Conservation (phyloP, 2,113 vertebrate genomes). For the Campylomormyrus numenius region DNA sequence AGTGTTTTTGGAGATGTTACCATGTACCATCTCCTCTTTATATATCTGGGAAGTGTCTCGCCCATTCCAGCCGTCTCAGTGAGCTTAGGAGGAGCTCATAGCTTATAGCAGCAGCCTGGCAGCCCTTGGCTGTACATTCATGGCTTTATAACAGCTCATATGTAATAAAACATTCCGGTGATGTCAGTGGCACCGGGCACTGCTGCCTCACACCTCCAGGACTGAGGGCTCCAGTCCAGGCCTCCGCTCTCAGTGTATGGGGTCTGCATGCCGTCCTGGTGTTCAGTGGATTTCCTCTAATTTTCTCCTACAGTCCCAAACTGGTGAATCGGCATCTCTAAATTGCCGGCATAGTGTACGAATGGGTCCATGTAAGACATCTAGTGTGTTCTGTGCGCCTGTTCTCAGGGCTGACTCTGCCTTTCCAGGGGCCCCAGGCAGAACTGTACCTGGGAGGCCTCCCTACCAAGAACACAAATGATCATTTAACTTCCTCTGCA, state of each 20-base stretch:
- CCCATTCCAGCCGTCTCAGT: background rate
- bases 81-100: background rate
- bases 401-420: background rate
- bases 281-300: background rate
- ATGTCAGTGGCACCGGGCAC: background rate
- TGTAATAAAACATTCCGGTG: background rate
- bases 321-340: background rate
- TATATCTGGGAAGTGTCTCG: background rate
- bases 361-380: background rate
- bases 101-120: background rate
- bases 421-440: background rate
- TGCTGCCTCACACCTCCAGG: background rate
- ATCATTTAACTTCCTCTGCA: background rate
- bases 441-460: background rate
- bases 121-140: background rate
- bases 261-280: background rate
- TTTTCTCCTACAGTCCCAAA: background rate
- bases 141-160: background rate
- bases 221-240: background rate
- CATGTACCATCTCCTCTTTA: background rate
- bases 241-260: background rate
- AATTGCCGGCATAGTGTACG: background rate
- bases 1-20: background rate
- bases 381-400: background rate
- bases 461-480: background rate